phyloP scores from a whole-genome alignment of 1,140 invertebrate genomes.

The Anastrepha ludens region DNA sequence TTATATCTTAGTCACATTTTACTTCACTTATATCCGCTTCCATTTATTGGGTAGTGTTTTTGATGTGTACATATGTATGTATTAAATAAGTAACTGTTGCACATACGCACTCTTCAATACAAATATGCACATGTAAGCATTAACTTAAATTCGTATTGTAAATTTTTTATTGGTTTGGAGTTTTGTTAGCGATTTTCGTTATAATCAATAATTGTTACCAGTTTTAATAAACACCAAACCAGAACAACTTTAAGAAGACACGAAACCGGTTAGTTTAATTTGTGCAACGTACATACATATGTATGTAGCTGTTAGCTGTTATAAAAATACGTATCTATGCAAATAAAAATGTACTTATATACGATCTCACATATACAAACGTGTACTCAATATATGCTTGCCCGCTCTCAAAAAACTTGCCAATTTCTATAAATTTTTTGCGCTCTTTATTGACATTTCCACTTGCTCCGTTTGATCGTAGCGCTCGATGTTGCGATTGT shows the following conservation, averaged over 20 bases:
- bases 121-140: background rate
- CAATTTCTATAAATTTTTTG: too few species aligned
- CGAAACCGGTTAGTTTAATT: constrained; percentile 7
- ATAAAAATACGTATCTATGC: background rate
- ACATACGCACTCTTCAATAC: background rate
- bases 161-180: background rate
- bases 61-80: background rate
- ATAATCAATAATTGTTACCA: constrained; percentile 12
- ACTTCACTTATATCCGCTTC: background rate
- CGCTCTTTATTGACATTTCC: too few species aligned
- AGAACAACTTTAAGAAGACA: background rate
- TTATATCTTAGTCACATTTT: background rate
- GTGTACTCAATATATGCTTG: background rate
- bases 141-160: background rate
- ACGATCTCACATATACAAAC: background rate
- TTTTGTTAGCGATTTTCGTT: background rate
- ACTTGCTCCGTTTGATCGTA: too few species aligned
- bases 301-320: background rate
- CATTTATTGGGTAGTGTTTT: too few species aligned
- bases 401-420: too few species aligned
- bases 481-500: too few species aligned
- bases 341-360: too few species aligned
- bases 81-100: background rate
- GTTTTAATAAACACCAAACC: constrained; percentile 1
- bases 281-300: background rate